Conservation (phyloP, 2,113 vertebrate species). For the Mobula hypostoma region DNA sequence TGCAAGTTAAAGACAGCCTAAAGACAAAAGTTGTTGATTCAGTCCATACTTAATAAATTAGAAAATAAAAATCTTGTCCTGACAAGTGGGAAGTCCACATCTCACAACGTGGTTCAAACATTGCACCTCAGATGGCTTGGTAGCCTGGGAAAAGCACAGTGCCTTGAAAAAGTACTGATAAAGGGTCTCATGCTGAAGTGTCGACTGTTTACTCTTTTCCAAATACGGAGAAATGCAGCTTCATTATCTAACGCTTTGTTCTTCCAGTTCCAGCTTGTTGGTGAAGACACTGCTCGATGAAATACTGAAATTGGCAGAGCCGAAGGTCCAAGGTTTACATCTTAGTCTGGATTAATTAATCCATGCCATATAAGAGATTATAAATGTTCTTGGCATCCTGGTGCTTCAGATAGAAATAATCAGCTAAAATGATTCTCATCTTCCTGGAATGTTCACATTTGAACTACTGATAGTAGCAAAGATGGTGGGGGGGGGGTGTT, state of each 20-base stretch:
- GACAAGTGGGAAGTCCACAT: background rate
- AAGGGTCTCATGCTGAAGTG: too few species aligned
- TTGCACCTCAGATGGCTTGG: background rate
- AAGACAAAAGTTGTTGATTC: constrained; percentile 24
- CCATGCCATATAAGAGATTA: background rate
- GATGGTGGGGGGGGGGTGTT: too few species aligned
- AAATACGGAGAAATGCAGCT: background rate
- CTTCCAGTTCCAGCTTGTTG: background rate
- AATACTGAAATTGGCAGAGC: background rate
- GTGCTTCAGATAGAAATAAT: background rate
- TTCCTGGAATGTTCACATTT: background rate
- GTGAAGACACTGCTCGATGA: background rate
- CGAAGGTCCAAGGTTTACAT: background rate
- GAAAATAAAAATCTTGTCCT: constrained; percentile 14
- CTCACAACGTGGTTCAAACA: background rate
- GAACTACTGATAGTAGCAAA: background rate
- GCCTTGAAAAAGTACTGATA: too few species aligned
- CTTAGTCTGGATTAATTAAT: background rate
- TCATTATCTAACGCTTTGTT: background rate
- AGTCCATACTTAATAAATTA: background rate
- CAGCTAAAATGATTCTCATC: background rate
- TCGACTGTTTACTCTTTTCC: too few species aligned
- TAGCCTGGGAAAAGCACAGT: too few species aligned
- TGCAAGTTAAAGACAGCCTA: background rate
- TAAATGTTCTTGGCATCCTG: background rate